phyloP scores from a whole-genome alignment of 2,888 invertebrate genomes.

The Agrochola circellaris region DNA sequence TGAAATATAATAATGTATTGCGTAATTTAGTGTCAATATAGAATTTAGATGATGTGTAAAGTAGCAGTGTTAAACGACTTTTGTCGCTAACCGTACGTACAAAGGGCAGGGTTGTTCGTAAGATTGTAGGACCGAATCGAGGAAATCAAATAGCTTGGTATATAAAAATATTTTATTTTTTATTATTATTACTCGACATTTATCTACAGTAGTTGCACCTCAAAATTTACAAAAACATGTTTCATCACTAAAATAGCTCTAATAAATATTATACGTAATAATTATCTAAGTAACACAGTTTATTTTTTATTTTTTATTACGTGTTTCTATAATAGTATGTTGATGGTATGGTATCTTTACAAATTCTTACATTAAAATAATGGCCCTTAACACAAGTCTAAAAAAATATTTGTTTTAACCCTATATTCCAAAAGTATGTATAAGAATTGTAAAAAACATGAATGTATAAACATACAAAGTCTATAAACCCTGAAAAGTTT shows the following conservation, averaged over 20 bases:
- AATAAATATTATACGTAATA: constrained; percentile 8
- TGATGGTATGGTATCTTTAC: constrained; percentile 4
- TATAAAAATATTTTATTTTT: constrained; percentile 33
- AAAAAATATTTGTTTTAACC: constrained; percentile 38
- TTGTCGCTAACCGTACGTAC: too few species aligned
- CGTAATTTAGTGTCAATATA: not conserved
- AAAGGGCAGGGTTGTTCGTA: not conserved
- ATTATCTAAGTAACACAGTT: not conserved
- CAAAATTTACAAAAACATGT: not conserved
- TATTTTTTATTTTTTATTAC: not conserved
- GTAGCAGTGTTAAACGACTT: too few species aligned
- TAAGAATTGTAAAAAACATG: too few species aligned
- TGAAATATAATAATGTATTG: not conserved
- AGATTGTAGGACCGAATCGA: not conserved
- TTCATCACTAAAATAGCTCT: constrained; percentile 1
- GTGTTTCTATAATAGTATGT: not conserved
- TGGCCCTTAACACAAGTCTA: constrained; percentile 39
- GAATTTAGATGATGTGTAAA: not conserved
- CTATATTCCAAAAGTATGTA: constrained; percentile 20
- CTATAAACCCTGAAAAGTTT: constrained; percentile 16
- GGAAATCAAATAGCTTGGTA: constrained; percentile 11
- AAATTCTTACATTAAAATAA: constrained; percentile 18
- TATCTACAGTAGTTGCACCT: constrained; percentile 9
- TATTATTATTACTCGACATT: constrained; percentile 25
- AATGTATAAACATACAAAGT: constrained; percentile 40